phyloP scores from a whole-genome alignment of 1,140 invertebrate species.

The Caenorhabditis brenneri region DNA sequence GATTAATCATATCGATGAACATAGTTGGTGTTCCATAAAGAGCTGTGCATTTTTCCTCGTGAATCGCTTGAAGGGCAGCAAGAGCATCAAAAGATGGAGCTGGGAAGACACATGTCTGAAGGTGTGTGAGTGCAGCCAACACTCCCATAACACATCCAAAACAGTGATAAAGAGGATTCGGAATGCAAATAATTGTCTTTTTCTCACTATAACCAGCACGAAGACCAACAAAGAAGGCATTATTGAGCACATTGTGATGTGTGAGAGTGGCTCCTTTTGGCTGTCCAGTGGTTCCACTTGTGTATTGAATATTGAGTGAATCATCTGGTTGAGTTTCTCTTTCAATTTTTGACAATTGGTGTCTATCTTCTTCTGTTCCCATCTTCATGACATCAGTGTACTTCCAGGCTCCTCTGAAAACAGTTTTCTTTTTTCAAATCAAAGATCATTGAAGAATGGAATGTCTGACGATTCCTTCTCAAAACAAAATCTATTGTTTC shows the following conservation, averaged over 20 bases:
- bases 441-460: too few relatives aligned
- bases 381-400: constrained; percentile 65
- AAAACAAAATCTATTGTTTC: background rate
- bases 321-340: constrained; percentile 71
- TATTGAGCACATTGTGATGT: constrained; percentile 86
- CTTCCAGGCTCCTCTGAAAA: constrained; percentile 67
- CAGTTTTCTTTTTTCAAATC: background rate
- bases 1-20: constrained; percentile 83
- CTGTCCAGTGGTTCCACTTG: constrained; percentile 79
- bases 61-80: constrained; percentile 74
- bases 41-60: constrained; percentile 76
- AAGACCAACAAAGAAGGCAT: constrained; percentile 78
- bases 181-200: constrained; percentile 74
- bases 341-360: constrained; percentile 72
- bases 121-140: constrained; percentile 76
- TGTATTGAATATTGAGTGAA: constrained; percentile 70
- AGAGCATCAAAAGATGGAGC: constrained; percentile 77
- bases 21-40: constrained; percentile 93
- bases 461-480: background rate
- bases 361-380: constrained; percentile 71
- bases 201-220: constrained; percentile 75
- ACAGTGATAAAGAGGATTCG: constrained; percentile 90
- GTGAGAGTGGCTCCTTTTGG: constrained; percentile 86
- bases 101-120: constrained; percentile 79
- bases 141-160: constrained; percentile 82